Percentiles rank a stretch among this genome's conserved stretches.
These are phyloP conservation scores for Onychomys arenicola DNA, from an alignment of 2,797 vertebrate species.

Conservation along the genomic window DNA sequence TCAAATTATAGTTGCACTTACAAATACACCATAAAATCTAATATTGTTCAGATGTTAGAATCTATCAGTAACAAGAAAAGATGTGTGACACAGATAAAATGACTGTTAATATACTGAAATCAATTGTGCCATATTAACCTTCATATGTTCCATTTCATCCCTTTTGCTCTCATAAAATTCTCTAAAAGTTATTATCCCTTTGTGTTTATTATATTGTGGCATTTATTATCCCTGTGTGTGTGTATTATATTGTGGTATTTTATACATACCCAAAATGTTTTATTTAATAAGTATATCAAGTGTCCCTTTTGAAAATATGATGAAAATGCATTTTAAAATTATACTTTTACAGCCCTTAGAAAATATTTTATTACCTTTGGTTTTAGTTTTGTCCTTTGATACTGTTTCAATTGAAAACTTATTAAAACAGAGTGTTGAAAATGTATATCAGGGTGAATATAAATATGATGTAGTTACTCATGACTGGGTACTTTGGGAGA, in stretches of 20 bases:
- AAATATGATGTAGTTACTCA: background rate
- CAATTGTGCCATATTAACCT: background rate
- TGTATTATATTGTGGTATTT: background rate
- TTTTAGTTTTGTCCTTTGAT: slow-evolving; percentile 63
- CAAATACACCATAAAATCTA: background rate
- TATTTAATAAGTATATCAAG: background rate
- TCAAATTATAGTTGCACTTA: background rate
- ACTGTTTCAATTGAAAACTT: background rate
- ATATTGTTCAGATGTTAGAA: background rate
- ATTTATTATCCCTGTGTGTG: background rate
- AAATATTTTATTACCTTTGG: slow-evolving; percentile 7
- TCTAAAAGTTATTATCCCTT: background rate
- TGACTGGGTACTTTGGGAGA: background rate
- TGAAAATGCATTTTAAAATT: background rate
- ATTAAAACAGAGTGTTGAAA: background rate
- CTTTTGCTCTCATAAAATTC: background rate
- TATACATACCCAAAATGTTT: background rate
- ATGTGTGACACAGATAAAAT: background rate
- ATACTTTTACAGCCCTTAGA: slow-evolving; percentile 25
- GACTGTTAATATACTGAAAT: background rate
- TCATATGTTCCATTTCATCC: background rate
- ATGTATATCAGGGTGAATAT: background rate
- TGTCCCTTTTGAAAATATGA: background rate
- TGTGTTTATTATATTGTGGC: background rate
- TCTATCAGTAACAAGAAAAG: background rate